phyloP scores from a whole-genome alignment of 2,797 vertebrate species.

The Scyliorhinus canicula region DNA sequence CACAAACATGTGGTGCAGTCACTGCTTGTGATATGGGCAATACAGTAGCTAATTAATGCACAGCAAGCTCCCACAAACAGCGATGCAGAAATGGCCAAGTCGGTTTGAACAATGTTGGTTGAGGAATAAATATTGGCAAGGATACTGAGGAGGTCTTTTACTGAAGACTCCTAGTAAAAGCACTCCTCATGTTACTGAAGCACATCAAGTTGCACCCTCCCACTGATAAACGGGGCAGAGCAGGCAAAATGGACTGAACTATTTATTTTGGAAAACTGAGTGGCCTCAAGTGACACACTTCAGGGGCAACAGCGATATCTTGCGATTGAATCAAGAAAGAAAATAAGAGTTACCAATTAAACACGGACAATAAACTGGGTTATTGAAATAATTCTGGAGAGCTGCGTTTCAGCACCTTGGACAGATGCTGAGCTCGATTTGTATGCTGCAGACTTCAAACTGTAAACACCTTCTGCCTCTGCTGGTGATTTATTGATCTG shows the following conservation, averaged over 20 bases:
- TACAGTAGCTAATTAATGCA: not conserved
- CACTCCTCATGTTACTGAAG: not conserved
- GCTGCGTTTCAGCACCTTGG: conserved; percentile 17
- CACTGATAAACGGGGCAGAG: not conserved
- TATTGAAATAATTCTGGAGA: not conserved
- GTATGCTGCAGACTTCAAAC: not conserved
- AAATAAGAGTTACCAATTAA: not conserved
- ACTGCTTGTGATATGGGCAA: not conserved
- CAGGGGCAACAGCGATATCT: not conserved
- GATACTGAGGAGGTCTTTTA: conserved; percentile 4
- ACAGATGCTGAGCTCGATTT: not conserved
- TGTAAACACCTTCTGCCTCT: not conserved
- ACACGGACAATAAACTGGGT: not conserved
- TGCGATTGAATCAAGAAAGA: not conserved
- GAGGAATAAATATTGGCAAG: not conserved
- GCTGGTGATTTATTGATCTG: not conserved
- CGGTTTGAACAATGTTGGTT: not conserved
- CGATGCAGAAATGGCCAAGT: not conserved
- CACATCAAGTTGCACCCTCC: not conserved
- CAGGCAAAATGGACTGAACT: not conserved
- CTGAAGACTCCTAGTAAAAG: not conserved
- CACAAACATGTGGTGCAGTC: not conserved
- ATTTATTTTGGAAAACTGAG: not conserved
- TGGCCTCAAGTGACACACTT: not conserved
- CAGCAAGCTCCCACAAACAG: not conserved